A percentile compares a stretch with the other conserved stretches of the same genome.
phyloP scores from a whole-genome alignment of 2,888 invertebrate species.

The Lutraria lutraria region DNA sequence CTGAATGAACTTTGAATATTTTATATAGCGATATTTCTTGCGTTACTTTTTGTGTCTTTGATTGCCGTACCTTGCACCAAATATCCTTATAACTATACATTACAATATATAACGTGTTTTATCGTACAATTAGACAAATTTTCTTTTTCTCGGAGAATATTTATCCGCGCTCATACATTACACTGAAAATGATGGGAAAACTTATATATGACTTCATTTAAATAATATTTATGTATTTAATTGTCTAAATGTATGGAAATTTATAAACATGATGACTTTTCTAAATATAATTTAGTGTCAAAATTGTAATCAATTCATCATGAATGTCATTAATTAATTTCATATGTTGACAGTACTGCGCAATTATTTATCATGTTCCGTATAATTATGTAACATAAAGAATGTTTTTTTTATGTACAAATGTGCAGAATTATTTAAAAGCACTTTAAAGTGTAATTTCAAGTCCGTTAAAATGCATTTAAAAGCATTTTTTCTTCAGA shows the following conservation, averaged over 20 bases:
- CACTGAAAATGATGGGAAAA: neutral
- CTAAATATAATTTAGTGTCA: conserved; percentile 8
- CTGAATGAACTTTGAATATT: too few species aligned
- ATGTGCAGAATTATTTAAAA: neutral
- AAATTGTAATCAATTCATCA: neutral
- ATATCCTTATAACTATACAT: too few species aligned
- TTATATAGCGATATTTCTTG: too few species aligned
- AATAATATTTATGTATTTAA: neutral
- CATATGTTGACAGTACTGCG: neutral
- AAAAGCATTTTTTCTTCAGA: neutral
- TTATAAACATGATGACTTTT: neutral
- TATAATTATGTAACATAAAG: neutral
- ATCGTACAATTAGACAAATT: too few species aligned
- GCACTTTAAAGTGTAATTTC: neutral
- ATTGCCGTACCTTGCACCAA: too few species aligned
- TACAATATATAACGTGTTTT: too few species aligned
- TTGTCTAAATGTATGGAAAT: neutral
- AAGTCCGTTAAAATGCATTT: neutral
- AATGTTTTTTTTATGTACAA: neutral
- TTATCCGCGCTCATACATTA: neutral
- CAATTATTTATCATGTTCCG: neutral
- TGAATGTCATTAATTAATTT: neutral
- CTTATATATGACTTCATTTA: neutral
- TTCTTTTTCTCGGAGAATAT: too few species aligned
- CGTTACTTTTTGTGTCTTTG: too few species aligned